phyloP scores from a whole-genome alignment of 2,797 vertebrate species.

The Diplodus puntazzo region DNA sequence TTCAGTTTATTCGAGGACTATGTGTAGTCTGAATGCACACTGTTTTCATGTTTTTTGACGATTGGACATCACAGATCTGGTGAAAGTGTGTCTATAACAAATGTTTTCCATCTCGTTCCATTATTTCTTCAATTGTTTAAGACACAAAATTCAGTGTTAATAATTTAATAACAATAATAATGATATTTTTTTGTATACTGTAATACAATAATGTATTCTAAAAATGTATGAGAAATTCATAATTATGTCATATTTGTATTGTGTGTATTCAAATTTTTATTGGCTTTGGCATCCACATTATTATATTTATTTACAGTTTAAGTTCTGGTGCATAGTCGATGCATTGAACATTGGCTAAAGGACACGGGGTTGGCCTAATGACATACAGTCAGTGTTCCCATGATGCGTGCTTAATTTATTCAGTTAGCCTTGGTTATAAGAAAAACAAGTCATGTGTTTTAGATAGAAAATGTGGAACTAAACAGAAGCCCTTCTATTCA shows the following conservation, averaged over 20 bases:
- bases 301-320: too few species aligned
- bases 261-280: neutral
- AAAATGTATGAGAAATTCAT: neutral
- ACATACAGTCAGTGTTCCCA: slow-evolving; percentile 19
- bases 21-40: too few species aligned
- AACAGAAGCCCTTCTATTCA: slow-evolving; percentile 11
- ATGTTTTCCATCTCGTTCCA: neutral
- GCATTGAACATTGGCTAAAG: slow-evolving; percentile 26
- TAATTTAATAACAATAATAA: neutral
- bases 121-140: neutral
- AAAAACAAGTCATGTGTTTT: slow-evolving; percentile 49
- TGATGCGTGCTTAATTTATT: slow-evolving; percentile 50
- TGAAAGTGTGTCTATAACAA: neutral
- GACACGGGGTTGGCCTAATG: slow-evolving; percentile 29
- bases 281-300: neutral
- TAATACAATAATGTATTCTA: neutral
- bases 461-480: slow-evolving; percentile 10
- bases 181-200: too few species aligned
- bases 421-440: slow-evolving; percentile 43
- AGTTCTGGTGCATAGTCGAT: too few species aligned
- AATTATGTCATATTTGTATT: neutral
- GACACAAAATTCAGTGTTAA: neutral
- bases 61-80: neutral
- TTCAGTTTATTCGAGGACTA: slow-evolving; percentile 12
- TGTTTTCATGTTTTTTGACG: neutral